Evolutionary conservation across 2,888 invertebrate genomes (phyloP).

Genomic region (Oligia fasciuncula): DNA sequence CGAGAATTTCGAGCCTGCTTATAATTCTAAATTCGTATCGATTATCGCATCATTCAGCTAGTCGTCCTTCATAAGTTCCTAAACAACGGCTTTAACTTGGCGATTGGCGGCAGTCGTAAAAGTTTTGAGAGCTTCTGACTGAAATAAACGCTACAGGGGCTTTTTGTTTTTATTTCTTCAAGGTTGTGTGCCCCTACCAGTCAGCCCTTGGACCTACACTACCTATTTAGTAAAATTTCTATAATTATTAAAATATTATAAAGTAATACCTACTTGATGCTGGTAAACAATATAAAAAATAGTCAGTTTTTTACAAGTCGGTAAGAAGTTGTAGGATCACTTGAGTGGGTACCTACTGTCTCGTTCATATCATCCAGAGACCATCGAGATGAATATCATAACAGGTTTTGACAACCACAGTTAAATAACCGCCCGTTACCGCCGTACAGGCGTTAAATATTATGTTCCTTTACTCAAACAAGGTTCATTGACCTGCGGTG

Average conservation of each 20-base stretch:
- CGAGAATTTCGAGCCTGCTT: conserved; percentile 21
- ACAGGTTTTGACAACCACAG: conserved; percentile 68
- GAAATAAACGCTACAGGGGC: conserved; percentile 16
- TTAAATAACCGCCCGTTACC: conserved; percentile 34
- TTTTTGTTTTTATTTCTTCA: conserved; percentile 40
- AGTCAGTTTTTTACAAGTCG: not conserved
- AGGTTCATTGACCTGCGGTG: conserved; percentile 55
- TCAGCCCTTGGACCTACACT: not conserved
- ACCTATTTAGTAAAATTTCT: not conserved
- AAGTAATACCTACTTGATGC: not conserved
- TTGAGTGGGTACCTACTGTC: conserved; percentile 25
- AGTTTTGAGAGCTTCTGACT: conserved; percentile 25
- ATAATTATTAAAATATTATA: conserved; percentile 4
- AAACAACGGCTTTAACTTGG: conserved; percentile 26
- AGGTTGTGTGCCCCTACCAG: conserved; percentile 18
- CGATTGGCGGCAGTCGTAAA: conserved; percentile 47
- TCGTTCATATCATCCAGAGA: conserved; percentile 31
- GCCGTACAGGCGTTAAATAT: conserved; percentile 61
- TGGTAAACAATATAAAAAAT: not conserved
- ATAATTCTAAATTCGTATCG: conserved; percentile 36
- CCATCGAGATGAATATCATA: conserved; percentile 67
- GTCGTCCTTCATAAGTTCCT: conserved; percentile 28
- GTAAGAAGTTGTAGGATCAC: conserved; percentile 3
- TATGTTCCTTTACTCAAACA: conserved; percentile 50
- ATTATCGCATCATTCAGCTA: conserved; percentile 26